phyloP scores from a whole-genome alignment of 2,797 vertebrate genomes.

The Bradypodion ventrale region DNA sequence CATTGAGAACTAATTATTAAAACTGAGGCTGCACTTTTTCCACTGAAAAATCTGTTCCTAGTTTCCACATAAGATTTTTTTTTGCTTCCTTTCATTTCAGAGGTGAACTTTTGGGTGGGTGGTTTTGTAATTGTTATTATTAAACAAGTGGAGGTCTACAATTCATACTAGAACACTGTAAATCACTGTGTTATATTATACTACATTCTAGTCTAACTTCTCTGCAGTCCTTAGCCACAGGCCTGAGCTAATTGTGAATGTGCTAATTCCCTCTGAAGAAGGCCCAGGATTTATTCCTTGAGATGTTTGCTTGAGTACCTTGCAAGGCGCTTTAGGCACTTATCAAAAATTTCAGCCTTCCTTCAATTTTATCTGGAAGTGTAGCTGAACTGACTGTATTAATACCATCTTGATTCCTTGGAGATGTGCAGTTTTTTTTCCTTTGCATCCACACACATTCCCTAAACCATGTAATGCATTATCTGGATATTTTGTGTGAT shows the following conservation, averaged over 20 bases:
- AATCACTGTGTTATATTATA: too few species aligned
- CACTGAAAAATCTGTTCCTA: too few species aligned
- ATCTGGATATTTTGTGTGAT: conserved; percentile 9
- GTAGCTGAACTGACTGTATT: neutral
- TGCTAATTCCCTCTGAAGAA: neutral
- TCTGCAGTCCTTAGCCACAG: neutral
- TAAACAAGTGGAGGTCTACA: too few species aligned
- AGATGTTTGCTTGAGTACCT: neutral
- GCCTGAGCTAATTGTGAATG: neutral
- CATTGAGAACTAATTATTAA: too few species aligned
- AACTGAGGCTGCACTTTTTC: neutral
- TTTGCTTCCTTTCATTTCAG: too few species aligned
- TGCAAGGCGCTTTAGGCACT: neutral
- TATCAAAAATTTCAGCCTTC: neutral
- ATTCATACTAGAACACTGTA: too few species aligned
- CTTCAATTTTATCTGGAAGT: neutral
- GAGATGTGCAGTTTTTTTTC: too few species aligned
- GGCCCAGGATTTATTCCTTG: neutral
- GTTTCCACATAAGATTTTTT: too few species aligned
- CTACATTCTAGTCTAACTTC: neutral
- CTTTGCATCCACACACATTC: neutral
- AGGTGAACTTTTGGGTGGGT: too few species aligned
- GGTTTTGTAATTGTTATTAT: too few species aligned
- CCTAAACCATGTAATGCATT: neutral
- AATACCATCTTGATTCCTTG: neutral